Evolutionary conservation across 2,113 vertebrate species (phyloP), one percentile per base, ranked within the genome.

Genomic region (Lophura nycthemera): DNA sequence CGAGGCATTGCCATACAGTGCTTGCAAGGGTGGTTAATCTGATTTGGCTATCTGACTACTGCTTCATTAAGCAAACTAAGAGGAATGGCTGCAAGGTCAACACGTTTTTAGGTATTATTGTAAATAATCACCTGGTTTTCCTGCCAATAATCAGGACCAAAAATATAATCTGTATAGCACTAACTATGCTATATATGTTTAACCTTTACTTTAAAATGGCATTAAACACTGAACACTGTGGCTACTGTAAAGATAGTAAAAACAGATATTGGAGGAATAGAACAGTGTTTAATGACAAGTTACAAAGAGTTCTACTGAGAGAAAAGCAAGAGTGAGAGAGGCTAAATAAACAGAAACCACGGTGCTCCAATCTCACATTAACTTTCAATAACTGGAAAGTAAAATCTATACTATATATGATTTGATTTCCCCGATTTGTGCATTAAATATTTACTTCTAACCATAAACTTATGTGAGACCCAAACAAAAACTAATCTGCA

Each of bases 381-480:
- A 88, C 66, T 87, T 91, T 59, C 71, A 90, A 36, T 69, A 94
- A 40, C 25, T 90, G 88, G 27, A 59, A 64, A 93, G 79, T 59
- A 83, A 59, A 92, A 92, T 91, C 92, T 84, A 76, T 90, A 27
- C 50, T 70, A 18, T 52, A 20, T 50, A 67, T 34, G 27, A 91
- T 94, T 89, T 93, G 81, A 95, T 96, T 96, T 97, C 97, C 95
- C 71, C 87, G 72, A 96, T 96, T 57, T 95, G 38, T 57, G 63
- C 90, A 95, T 98, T 98, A 98, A 97, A 97, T 97, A 98, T 97
- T 98, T 97, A 95, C 94, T 97, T 96, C 92, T 84, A 94, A 96
- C 95, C 95, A 94, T 89, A 97, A 92, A 90, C 83, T 95, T 96
- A 86, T 25, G 56, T 83, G 87, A 87, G 79, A 92, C 6, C 64